These are phyloP conservation scores for Diplolepis rosae DNA, from an alignment of 2,888 invertebrate genomes.

Conservation along the genomic window DNA sequence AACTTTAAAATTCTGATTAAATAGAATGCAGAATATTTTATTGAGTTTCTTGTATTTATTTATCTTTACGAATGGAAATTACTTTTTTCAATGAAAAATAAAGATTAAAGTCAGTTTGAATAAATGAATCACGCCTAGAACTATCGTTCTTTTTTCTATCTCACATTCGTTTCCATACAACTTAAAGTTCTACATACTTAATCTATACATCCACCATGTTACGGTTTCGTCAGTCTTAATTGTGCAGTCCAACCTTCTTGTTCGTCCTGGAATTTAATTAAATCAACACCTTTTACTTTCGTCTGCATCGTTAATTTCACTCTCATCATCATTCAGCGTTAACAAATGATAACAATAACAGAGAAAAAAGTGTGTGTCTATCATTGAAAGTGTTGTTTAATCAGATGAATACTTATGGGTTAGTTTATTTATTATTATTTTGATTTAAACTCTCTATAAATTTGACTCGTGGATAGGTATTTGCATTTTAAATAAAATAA, in stretches of 20 bases:
- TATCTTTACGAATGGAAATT: not conserved
- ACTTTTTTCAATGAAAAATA: not conserved
- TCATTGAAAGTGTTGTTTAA: not conserved
- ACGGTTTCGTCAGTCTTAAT: constrained; percentile 44
- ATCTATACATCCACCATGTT: constrained; percentile 3
- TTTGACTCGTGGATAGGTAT: too few relatives aligned
- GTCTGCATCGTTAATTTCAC: not conserved
- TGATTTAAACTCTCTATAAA: too few relatives aligned
- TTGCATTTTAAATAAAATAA: too few relatives aligned
- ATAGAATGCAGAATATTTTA: too few relatives aligned
- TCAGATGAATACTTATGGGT: too few relatives aligned
- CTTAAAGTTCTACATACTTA: not conserved
- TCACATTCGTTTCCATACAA: not conserved
- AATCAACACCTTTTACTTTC: not conserved
- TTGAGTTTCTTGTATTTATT: too few relatives aligned
- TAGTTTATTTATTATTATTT: too few relatives aligned
- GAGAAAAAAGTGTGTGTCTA: not conserved
- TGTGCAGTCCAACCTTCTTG: constrained; percentile 42
- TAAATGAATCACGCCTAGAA: not conserved
- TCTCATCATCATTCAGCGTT: not conserved
- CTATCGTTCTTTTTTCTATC: not conserved
- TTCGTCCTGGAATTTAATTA: not conserved
- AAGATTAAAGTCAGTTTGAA: not conserved
- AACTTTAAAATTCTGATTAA: too few relatives aligned
- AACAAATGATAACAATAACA: not conserved